Base-by-base conservation (phyloP, 2,888 invertebrate genomes). In the Volucella zonaria region DNA sequence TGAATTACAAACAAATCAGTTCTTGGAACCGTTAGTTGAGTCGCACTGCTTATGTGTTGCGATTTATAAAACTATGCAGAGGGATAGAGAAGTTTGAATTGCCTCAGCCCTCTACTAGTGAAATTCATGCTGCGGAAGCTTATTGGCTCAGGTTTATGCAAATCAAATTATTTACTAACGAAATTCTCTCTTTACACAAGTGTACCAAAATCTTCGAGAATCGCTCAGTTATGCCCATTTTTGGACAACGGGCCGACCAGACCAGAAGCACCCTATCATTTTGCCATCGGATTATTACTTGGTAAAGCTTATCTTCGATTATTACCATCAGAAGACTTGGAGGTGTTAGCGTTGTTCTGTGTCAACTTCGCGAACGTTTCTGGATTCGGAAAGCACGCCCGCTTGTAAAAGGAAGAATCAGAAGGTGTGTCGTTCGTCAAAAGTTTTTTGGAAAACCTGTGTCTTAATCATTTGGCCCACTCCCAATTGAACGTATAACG, bases 141-240 rank as follows among this genome's bases (percentile, higher is more conserved):
- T n/a, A n/a, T n/a, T n/a, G n/a, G n/a, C n/a, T n/a, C n/a, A n/a
- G n/a, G 8, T 14, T 15, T 64, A 71, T 61, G 47, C 68, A 68
- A 61, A 23, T 1, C 6, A 18, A 8, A 18, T 15, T 12, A 14
- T 76, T 78, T 70, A 8, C 70, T 66, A 66, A 59, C 38, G 79
- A 79, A 52, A 45, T 47, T 64, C 42, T 64, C 23, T 23, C 23
- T 51, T 79, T 79, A n/a, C 66, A 73, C 54, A 45, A 67, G 54
- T 61, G 9, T 61, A 42, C 54, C 70, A 18, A 61, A 56, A 58
- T 12, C 66, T 23, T 75, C 75, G 0, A 56, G 64, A n/a, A 58
- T 75, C 4, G 12, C 51, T 8, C 61, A 70, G 12, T 40, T 61
- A 23, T 68, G 14, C 10, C 67, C 62, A 2, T 77, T 77, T 42